Evolutionary conservation across 2,888 invertebrate species (phyloP).

Genomic region (Fabriciana adippe): DNA sequence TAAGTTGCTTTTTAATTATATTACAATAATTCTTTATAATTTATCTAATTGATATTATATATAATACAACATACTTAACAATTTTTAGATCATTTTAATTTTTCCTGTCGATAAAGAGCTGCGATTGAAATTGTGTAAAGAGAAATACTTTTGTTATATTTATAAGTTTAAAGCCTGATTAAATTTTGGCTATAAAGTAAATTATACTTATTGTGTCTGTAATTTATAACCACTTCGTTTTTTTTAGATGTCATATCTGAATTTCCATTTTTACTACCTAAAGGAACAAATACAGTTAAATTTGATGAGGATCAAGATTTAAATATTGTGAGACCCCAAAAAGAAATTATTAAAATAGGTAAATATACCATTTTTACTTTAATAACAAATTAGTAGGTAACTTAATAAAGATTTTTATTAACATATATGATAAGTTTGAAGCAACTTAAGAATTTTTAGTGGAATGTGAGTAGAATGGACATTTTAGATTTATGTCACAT

Average conservation of each 20-base stretch:
- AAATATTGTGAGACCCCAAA: constrained; percentile 78
- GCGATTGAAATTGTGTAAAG: too few species aligned
- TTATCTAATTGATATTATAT: not conserved
- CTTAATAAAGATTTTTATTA: too few species aligned
- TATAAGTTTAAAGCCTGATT: constrained; percentile 13
- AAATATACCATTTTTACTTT: constrained; percentile 45
- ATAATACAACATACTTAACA: not conserved
- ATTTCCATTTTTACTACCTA: constrained; percentile 85
- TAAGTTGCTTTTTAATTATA: constrained; percentile 54
- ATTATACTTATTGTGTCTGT: too few species aligned
- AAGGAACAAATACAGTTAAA: constrained; percentile 50
- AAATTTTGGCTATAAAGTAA: too few species aligned
- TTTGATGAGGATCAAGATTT: constrained; percentile 89
- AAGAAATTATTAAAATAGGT: constrained; percentile 85
- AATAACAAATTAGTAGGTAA: not conserved
- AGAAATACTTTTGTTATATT: not conserved
- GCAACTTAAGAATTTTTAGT: too few species aligned
- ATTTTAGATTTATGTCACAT: too few species aligned
- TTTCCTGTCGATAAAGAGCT: too few species aligned
- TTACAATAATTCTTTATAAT: not conserved
- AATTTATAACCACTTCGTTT: not conserved
- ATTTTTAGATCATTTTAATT: too few species aligned
- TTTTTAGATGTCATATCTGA: constrained; percentile 87
- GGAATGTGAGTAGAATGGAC: too few species aligned
- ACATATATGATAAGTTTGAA: too few species aligned